Evolutionary conservation across 1,140 invertebrate species (phyloP), one percentile per base, ranked within the genome.

Genomic region (Drosophila funebris): DNA sequence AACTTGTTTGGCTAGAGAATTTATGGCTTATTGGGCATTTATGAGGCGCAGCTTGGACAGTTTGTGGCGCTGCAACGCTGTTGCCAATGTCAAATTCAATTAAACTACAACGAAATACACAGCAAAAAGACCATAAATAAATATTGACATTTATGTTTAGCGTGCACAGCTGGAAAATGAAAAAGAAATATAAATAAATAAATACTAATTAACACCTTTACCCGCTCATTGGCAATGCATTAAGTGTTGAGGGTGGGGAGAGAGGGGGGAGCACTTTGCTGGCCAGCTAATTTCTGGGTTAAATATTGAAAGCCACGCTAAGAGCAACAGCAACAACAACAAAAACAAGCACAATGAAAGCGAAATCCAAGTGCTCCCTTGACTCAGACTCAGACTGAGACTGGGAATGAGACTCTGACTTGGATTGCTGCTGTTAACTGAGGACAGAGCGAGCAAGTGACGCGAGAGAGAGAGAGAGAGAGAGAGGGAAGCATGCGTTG

Each of bases 121-220:
- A 57, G 70, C 64, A 67, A 56, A 68, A 72, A 48, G 39, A 46
- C 41, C 58, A 67, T 83, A 83, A 76, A 79, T 77, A 76, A 73
- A 80, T 85, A 80, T 84, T 84, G 81, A 80, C 81, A 69, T 84
- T 84, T 84, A 79, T 84, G 76, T 69, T 84, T 79, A 69, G 61
- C 75, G 29, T 36, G 53, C 50, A 9, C 11, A 22, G 70, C 80
- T 29, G 9, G 16, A 29, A 48, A 62, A 68, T 33, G n/a, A n/a
- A n/a, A n/a, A n/a, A n/a, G n/a, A n/a, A n/a, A n/a, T n/a, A n/a
- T 76, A 48, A 39, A 61, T 61, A 81, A 81, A 81, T 31, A 73
- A 76, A 82, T 57, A 74, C 82, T 82, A 87, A 87, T 87, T 87
- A 87, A 87, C 82, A 87, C 82, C 83, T 87, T 60, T 20, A 31